Conservation (phyloP, 2,888 invertebrate genomes). For the Philhelius pedissequus region DNA sequence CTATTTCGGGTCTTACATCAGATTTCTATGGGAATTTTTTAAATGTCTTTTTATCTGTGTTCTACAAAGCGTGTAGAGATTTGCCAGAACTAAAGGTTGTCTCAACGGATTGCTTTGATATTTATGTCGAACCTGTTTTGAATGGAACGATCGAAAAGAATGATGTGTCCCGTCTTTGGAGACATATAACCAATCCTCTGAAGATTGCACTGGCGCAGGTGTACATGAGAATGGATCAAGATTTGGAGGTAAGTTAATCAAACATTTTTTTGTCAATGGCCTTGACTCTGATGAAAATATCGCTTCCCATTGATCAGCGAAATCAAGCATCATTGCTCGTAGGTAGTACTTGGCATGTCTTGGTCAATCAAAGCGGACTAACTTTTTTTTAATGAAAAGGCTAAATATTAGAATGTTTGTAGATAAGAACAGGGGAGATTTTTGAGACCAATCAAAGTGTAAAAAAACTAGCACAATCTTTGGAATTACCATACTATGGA, state of each 20-base stretch:
- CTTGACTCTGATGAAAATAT: too few relatives aligned
- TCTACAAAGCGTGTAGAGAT: constrained; percentile 91
- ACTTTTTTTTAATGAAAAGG: too few relatives aligned
- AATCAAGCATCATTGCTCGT: too few relatives aligned
- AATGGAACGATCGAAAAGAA: constrained; percentile 82
- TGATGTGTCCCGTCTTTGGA: constrained; percentile 88
- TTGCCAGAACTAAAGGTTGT: constrained; percentile 90
- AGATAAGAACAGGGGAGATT: constrained; percentile 26
- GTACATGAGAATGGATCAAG: constrained; percentile 83
- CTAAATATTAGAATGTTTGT: too few relatives aligned
- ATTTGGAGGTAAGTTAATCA: constrained; percentile 21
- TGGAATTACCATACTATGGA: constrained; percentile 92
- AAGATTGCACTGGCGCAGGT: constrained; percentile 87
- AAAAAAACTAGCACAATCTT: constrained; percentile 82
- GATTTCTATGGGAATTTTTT: constrained; percentile 88
- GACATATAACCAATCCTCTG: constrained; percentile 87
- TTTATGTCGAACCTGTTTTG: constrained; percentile 89
- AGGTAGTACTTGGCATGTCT: too few relatives aligned
- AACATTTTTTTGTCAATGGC: neutral
- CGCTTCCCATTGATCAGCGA: too few relatives aligned
- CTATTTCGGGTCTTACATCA: constrained; percentile 73
- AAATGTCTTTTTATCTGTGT: constrained; percentile 90
- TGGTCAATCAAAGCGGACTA: too few relatives aligned
- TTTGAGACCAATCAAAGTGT: constrained; percentile 74
- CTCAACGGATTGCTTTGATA: constrained; percentile 86